Base-by-base conservation (phyloP, 2,113 vertebrate genomes). In the Ptyas mucosa region DNA sequence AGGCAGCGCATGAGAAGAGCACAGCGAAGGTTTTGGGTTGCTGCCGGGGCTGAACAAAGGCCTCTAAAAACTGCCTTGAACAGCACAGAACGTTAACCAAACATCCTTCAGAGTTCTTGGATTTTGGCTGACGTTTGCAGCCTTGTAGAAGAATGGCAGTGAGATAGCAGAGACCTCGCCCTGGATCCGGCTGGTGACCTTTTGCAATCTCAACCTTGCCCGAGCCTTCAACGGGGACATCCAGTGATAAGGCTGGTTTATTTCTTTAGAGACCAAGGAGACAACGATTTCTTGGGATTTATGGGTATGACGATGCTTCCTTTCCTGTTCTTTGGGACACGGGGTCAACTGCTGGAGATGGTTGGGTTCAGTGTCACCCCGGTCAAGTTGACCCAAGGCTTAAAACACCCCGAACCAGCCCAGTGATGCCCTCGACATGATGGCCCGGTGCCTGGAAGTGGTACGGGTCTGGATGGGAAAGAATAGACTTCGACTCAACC, bases 271-370 rank as follows among this genome's bases (percentile, higher is more conserved):
- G 26, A 54, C 39, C 21, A 52, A 54, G 81, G 75, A 75, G 88
- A 91, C 6, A 7, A 49, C 1, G 21, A 53, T 52, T 15, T 69
- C n/a, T 20, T 34, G 24, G 69, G 21, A 89, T 39, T n/a, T 9
- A n/a, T 5, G 39, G 5, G 20, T 20, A 3, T 0, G 12, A 15
- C 2, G 39, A 15, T 3, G 39, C 0, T 23, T 8, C 52, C 12
- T 14, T 75, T 52, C 15, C 51, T 91, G 23, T 23, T 39, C 54
- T 91, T 85, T 49, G 1, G 49, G 14, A 20, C 5, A 64, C 0
- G 3, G 46, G 0, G 0, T 8, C 2, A 18, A 2, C 39, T 14
- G 6, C 24, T 0, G 8, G 34, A 2, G 15, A n/a, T 5, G 5
- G 12, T 7, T 39, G 49, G 2, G 8, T 15, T 20, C 6, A 46